Conservation (phyloP, 1,140 invertebrate species). For the Bombus affinis region DNA sequence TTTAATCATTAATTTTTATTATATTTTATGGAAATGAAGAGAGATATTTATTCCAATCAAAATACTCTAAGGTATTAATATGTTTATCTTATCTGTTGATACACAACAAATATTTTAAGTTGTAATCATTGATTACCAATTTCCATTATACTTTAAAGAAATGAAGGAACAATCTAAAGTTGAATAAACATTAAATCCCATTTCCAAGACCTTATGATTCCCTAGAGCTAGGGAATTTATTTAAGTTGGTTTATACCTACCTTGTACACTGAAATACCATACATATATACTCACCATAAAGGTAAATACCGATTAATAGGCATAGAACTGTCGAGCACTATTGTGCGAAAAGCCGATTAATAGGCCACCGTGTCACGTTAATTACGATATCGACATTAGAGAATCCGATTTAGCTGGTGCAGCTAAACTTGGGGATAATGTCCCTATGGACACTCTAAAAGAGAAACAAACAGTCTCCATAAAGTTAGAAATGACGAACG, state of each 20-base stretch:
- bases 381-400: constrained; percentile 29
- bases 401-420: background rate
- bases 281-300: background rate
- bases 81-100: no score
- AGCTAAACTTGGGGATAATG: background rate
- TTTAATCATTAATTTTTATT: no score
- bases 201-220: background rate
- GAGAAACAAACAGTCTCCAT: background rate
- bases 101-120: no score
- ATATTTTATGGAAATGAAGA: no score
- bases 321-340: background rate
- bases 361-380: constrained; percentile 17
- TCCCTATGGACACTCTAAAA: background rate
- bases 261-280: background rate
- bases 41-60: no score
- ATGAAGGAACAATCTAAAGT: background rate
- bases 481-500: background rate
- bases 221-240: background rate
- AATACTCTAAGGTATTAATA: no score
- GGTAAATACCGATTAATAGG: constrained; percentile 21
- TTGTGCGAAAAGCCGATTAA: constrained; percentile 49
- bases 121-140: no score
- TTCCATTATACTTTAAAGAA: no score
- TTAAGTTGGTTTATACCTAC: background rate
- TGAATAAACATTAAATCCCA: background rate